Evolutionary conservation across 2,888 invertebrate species (phyloP).

Genomic region (Oegoconia quadripuncta): DNA sequence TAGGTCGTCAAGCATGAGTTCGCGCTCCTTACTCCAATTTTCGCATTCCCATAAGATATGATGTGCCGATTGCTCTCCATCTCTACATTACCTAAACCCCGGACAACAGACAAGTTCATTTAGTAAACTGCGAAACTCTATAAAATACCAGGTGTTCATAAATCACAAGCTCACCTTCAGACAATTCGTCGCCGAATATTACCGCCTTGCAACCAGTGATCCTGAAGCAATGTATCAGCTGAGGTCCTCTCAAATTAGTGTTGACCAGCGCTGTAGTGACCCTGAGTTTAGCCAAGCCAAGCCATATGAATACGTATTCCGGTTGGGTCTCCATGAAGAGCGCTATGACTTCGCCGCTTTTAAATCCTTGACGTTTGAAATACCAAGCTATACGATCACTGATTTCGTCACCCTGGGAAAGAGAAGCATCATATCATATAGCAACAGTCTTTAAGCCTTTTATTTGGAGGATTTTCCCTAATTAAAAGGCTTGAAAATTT

Average conservation of each 20-base stretch:
- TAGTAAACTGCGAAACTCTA: not conserved
- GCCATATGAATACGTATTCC: conserved; percentile 93
- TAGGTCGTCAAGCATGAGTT: too few species aligned
- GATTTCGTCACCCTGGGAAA: conserved; percentile 75
- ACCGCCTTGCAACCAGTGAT: conserved; percentile 88
- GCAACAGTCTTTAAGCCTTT: too few species aligned
- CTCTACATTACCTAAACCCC: not conserved
- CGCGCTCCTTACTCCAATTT: too few species aligned
- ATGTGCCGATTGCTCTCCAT: too few species aligned
- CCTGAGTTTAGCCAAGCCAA: conserved; percentile 92
- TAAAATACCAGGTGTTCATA: conserved; percentile 6
- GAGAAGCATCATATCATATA: not conserved
- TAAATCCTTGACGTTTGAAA: conserved; percentile 73
- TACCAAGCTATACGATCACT: conserved; percentile 79
- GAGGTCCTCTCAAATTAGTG: conserved; percentile 88
- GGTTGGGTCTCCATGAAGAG: conserved; percentile 93
- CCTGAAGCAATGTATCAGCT: conserved; percentile 88
- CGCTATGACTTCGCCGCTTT: conserved; percentile 90
- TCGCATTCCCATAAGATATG: too few species aligned
- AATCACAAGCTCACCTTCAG: conserved; percentile 47
- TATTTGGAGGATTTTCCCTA: too few species aligned
- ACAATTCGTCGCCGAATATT: conserved; percentile 84
- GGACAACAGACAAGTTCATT: too few species aligned
- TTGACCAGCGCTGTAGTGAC: conserved; percentile 93
- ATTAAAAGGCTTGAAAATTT: too few species aligned